These are phyloP conservation scores for Drosophila orosa DNA, from an alignment of 1,140 invertebrate genomes.

Conservation along the genomic window DNA sequence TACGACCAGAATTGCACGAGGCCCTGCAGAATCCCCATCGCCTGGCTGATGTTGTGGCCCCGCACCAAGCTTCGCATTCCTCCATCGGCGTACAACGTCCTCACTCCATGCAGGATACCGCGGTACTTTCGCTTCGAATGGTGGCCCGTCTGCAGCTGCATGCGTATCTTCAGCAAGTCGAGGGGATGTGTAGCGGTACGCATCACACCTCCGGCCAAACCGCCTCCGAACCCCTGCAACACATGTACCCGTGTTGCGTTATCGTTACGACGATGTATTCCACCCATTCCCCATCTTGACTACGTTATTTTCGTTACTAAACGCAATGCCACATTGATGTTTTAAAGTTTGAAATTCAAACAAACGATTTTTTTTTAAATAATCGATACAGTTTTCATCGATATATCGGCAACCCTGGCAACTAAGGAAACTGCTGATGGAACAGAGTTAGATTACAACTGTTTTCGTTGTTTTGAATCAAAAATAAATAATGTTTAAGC, in stretches of 20 bases:
- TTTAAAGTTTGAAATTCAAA: background rate
- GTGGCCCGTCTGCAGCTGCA: background rate
- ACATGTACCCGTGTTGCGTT: background rate
- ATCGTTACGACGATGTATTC: background rate
- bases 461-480: background rate
- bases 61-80: background rate
- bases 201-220: constrained; percentile 3
- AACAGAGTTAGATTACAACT: background rate
- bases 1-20: constrained; percentile 6
- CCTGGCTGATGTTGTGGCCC: constrained; percentile 7
- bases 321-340: background rate
- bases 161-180: background rate
- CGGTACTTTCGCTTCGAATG: background rate
- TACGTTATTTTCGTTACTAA: background rate
- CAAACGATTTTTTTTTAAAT: background rate
- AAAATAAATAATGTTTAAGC: background rate
- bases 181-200: background rate
- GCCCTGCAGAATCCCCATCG: background rate
- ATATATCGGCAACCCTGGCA: background rate
- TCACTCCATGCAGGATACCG: background rate
- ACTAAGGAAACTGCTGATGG: background rate
- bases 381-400: background rate
- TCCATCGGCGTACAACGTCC: background rate
- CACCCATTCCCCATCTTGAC: constrained; percentile 15
- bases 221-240: constrained; percentile 4